A percentile compares a stretch with the other conserved stretches of the same genome.
Conservation (phyloP, 1,140 invertebrate genomes). For the Papilio helenus region DNA sequence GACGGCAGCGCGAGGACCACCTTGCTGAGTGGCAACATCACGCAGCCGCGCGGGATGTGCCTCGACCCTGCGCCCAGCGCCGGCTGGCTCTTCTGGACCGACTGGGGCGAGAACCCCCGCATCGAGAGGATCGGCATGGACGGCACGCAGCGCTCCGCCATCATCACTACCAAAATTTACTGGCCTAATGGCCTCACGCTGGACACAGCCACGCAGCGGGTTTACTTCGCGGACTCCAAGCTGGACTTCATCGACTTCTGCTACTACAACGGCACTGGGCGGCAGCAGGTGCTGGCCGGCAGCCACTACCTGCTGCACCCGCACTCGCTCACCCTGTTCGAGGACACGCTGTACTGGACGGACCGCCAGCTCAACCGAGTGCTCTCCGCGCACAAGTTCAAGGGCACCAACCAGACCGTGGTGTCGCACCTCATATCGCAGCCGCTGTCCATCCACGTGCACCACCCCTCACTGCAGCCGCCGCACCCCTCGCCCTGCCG, state of each 20-base stretch:
- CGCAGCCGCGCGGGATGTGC: conserved; percentile 96
- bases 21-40: conserved; percentile 96
- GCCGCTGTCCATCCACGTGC: conserved; percentile 96
- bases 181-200: conserved; percentile 99
- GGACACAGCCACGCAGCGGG: conserved; percentile 95
- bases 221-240: conserved; percentile 99
- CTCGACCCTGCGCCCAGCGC: conserved; percentile 94
- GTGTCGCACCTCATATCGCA: conserved; percentile 97
- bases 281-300: conserved; percentile 93
- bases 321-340: conserved; percentile 96
- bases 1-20: conserved; percentile 93
- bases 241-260: conserved; percentile 99
- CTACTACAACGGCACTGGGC: conserved; percentile 96
- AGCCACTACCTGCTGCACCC: conserved; percentile 97
- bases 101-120: conserved; percentile 98
- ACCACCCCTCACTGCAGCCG: conserved; percentile 96
- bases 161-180: conserved; percentile 98
- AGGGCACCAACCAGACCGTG: conserved; percentile 94
- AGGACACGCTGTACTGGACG: conserved; percentile 98
- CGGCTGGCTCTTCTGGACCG: conserved; percentile 97
- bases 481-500: conserved; percentile 92
- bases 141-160: conserved; percentile 91
- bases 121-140: conserved; percentile 98
- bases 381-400: conserved; percentile 95
- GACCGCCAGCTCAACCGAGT: conserved; percentile 96